Conservation (phyloP, 2,113 vertebrate species). For the Cranoglanis bouderius region DNA sequence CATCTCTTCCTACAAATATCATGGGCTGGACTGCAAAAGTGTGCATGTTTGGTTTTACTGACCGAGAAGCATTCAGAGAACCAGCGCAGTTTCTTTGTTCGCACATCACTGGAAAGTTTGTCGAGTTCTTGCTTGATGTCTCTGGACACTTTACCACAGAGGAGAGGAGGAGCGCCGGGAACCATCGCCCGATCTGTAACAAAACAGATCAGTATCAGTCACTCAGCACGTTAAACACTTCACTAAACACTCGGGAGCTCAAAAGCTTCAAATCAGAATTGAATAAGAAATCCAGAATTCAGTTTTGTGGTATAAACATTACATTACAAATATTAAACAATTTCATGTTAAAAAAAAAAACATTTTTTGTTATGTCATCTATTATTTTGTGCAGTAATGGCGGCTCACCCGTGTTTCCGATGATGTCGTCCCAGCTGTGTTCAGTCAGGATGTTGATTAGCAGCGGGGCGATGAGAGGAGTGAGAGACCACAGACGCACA, state of each 20-base stretch:
- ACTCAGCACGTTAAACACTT: neutral
- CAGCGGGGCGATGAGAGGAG: constrained; percentile 85
- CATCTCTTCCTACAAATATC: neutral
- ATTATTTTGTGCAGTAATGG: neutral
- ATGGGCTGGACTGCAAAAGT: too few relatives aligned
- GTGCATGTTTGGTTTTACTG: constrained; percentile 62
- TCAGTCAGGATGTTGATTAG: constrained; percentile 86
- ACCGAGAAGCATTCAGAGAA: constrained; percentile 95
- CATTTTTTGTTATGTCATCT: neutral
- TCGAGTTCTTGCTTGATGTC: constrained; percentile 94
- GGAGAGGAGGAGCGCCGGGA: constrained; percentile 79
- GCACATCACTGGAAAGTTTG: constrained; percentile 77
- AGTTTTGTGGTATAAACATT: too few relatives aligned
- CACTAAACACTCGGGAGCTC: neutral
- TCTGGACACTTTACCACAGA: constrained; percentile 92
- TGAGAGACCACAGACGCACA: constrained; percentile 93
- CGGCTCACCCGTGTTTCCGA: constrained; percentile 85
- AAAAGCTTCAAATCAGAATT: neutral
- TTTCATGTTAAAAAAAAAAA: too few relatives aligned
- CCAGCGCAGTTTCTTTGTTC: constrained; percentile 85
- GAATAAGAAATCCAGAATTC: too few relatives aligned
- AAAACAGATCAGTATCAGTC: neutral
- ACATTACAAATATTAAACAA: too few relatives aligned
- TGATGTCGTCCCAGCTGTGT: constrained; percentile 89
- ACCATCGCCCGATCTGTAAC: constrained; percentile 84